Base-by-base conservation (phyloP, 1,140 invertebrate genomes). In the Pogonognathellus flavescens region DNA sequence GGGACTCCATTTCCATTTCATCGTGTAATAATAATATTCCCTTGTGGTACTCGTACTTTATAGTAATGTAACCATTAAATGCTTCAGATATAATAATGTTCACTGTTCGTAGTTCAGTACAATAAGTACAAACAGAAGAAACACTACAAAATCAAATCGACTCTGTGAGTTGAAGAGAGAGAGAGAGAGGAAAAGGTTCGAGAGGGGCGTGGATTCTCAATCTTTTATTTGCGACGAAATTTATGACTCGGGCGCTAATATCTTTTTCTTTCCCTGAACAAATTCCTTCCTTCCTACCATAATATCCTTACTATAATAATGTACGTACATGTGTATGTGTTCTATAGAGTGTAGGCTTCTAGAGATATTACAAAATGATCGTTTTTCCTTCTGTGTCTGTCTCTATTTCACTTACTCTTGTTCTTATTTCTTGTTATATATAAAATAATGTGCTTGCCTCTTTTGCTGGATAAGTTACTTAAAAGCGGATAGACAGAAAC, bases 191-290 rank as follows among this genome's bases (percentile, higher is more conserved):
- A 87, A 88, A 88, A 86, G 85, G 86, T 87, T 85, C 85, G 49
- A 87, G 83, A 83, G 85, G 86, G 88, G 88, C 88, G 88, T 87
- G 86, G 66, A 85, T 83, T 70, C 85, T 86, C 85, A 86, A 86
- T 88, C 88, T 88, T 88, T 88, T 88, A 88, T 88, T 88, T 88
- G 88, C 88, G 86, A 88, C 85, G 1, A 87, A 87, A 88, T 88
- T 88, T 88, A 88, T 88, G 86, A 86, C 70, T 86, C 53, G 82
- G 86, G 84, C 88, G 88, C 85, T 86, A 87, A 88, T 88, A 86
- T 88, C 86, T 87, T 87, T 87, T 88, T 88, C 84, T 76, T 84
- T 88, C 62, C 82, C 85, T 84, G 11, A 80, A 83, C 81, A 83
- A 88, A 88, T 86, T 84, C 84, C 85, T 81, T 59, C 80, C 31